Conservation (phyloP, 2,113 vertebrate genomes). For the Serinus canaria region DNA sequence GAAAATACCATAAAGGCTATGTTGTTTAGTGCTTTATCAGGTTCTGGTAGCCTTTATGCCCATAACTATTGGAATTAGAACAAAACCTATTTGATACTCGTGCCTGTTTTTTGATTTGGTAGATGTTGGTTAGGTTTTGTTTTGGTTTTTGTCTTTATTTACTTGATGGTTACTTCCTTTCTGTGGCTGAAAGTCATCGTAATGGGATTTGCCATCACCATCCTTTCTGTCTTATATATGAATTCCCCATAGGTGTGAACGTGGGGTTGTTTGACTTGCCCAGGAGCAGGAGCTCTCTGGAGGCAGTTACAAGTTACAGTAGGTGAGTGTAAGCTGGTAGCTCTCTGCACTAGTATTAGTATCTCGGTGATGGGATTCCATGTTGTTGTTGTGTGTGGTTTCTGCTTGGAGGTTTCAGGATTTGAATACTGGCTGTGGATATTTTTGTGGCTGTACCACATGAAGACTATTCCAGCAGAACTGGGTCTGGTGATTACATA, state of each 20-base stretch:
- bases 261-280: neutral
- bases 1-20: neutral
- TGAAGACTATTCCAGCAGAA: neutral
- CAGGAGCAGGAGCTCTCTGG: neutral
- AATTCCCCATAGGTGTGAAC: neutral
- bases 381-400: neutral
- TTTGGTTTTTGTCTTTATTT: neutral
- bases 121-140: neutral
- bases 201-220: neutral
- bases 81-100: neutral
- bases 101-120: neutral
- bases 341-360: neutral
- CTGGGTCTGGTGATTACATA: accelerated
- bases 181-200: neutral
- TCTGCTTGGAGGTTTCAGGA: neutral
- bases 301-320: neutral
- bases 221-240: neutral
- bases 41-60: neutral
- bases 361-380: neutral
- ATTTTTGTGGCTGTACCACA: neutral
- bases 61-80: neutral
- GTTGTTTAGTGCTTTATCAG: neutral
- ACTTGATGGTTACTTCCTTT: neutral
- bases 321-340: neutral
- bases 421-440: neutral